Base-by-base conservation (phyloP, 2,113 vertebrate species). In the Copsychus sechellarum region DNA sequence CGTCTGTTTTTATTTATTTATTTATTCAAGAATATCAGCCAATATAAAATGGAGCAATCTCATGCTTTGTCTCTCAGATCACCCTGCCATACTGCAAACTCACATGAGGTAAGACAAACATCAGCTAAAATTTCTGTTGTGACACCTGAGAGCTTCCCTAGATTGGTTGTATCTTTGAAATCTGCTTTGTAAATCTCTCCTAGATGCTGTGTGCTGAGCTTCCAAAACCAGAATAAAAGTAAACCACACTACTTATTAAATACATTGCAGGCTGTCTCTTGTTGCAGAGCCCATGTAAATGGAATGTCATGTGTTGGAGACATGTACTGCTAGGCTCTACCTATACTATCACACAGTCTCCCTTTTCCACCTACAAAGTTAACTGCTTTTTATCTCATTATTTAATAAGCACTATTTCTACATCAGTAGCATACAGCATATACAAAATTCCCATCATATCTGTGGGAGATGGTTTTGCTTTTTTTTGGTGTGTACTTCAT, bases 261-360 rank as follows among this genome's bases (percentile, higher is more conserved):
- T 67, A 33, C 14, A 67, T 96, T 96, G 13, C 88, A 98, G 98
- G 65, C 76, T 42, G 88, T 85, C 12, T 48, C 91, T 65, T 78
- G 45, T 74, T 98, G 96, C 38, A 87, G 97, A 84, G 96, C 97
- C 50, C 97, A 96, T 84, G 97, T 97, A 88, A 98, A 72, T 29
- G 90, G 94, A 72, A 96, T 96, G 12, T 70, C 98, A 56, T 96
- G 96, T 97, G 96, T 98, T 26, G 94, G 98, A 97, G 96, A 91
- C 11, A 1, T 87, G 45, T 89, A 80, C 51, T 92, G 48, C 58
- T 47, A 85, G 24, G 34, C 31, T 21, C 85, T 95, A 78, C 94
- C 70, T 95, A 48, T 1, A 26, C 10, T 54, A n/a, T 57, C 23
- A 18, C 24, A 81, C 4, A 26, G 56, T 23, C 6, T 77, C 20